Evolutionary conservation across 2,888 invertebrate genomes (phyloP), one percentile per base, ranked within the genome.

Genomic region (Diarsia mendica): DNA sequence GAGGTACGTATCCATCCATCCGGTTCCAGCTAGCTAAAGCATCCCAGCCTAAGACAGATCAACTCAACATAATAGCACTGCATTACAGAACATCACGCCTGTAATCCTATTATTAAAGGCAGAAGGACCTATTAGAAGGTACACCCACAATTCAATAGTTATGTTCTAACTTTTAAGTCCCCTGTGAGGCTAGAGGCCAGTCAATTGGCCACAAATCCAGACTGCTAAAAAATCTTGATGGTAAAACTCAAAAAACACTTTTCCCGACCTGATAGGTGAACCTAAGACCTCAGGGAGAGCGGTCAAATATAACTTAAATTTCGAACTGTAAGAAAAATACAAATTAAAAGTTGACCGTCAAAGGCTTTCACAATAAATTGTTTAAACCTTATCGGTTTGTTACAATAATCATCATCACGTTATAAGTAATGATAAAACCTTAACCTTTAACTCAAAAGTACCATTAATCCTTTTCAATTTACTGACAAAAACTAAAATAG

Each of bases 381-480:
- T 11, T 8, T 9, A n/a, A 0, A 46, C 28, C 2, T n/a, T 10
- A n/a, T 28, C 8, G 18, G 4, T 60, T 72, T 44, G 9, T n/a
- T 10, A 23, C 28, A n/a, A 61, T 13, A 46, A 73, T 61, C 18
- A 46, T 11, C 28, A 28, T n/a, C 10, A 15, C 1, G 28, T 8
- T 51, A 33, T 44, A 11, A 23, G 4, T 61, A 46, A 61, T 33
- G 61, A 33, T 46, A 63, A 61, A 44, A 20, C 15, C 1, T n/a
- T 46, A 20, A 63, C 46, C 23, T 10, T 33, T 15, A 10, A 74
- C 2, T 33, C 18, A 63, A 53, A 23, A 53, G 1, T 2, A 15
- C 46, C 5, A 63, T 78, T 78, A 48, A 3, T 68, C n/a, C 10
- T 0, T n/a, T 53, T 53, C 39, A 68, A 51, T 39, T 51, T 39